phyloP scores from a whole-genome alignment of 2,113 vertebrate species.

The Halcyon malimbica region DNA sequence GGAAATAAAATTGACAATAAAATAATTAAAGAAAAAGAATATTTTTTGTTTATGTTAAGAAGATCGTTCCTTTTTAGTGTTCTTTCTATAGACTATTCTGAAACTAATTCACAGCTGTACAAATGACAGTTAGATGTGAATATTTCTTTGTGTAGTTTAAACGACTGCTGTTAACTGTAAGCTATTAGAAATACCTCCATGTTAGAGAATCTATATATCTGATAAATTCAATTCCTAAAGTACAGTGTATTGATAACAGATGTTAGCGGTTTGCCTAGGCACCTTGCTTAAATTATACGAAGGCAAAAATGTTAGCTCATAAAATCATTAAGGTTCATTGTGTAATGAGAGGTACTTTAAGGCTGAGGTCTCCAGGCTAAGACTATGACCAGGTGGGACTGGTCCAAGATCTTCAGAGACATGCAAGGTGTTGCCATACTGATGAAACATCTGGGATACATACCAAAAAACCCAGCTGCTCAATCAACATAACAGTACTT shows the following conservation, averaged over 20 bases:
- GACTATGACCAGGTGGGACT: constrained; percentile 7
- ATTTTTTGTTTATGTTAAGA: neutral
- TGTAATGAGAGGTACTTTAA: constrained; percentile 43
- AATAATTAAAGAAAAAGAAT: neutral
- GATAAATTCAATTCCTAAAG: constrained; percentile 27
- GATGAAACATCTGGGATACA: constrained; percentile 45
- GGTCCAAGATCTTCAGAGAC: constrained; percentile 15
- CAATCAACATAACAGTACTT: constrained; percentile 37
- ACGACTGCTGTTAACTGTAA: constrained; percentile 9
- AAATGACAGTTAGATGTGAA: neutral
- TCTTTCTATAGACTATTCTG: constrained; percentile 20
- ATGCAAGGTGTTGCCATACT: constrained; percentile 16
- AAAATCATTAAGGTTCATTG: constrained; percentile 56
- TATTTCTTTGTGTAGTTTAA: constrained; percentile 30
- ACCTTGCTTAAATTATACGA: constrained; percentile 41
- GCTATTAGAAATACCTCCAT: neutral
- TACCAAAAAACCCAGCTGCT: constrained; percentile 19
- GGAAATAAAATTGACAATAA: neutral
- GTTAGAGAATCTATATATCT: constrained; percentile 7
- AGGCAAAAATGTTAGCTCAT: constrained; percentile 18
- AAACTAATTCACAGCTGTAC: constrained; percentile 2
- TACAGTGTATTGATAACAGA: constrained; percentile 32
- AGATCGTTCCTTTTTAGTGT: neutral
- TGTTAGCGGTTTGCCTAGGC: constrained; percentile 2
- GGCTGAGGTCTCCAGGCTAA: neutral